Evolutionary conservation across 2,888 invertebrate species (phyloP).

Genomic region (Germaria angustata): DNA sequence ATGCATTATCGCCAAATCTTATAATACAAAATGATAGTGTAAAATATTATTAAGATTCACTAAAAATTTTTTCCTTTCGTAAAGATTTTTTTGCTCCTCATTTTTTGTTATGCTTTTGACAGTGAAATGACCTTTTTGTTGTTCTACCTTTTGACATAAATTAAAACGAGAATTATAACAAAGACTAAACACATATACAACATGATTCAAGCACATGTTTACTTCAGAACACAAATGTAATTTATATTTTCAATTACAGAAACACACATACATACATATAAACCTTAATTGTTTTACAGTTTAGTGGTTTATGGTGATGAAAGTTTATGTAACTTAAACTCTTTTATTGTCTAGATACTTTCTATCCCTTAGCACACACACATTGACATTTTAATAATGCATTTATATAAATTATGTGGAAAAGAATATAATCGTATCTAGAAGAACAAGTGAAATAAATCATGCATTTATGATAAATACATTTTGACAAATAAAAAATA

Average conservation of each 20-base stretch:
- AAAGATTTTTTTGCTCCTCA: not conserved
- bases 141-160: constrained; percentile 1
- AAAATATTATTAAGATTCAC: too few relatives aligned
- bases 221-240: not conserved
- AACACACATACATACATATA: not conserved
- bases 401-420: not conserved
- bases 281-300: constrained; percentile 21
- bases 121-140: constrained; percentile 35
- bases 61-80: not conserved
- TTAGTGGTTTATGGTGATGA: constrained; percentile 51
- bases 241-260: not conserved
- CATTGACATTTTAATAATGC: constrained; percentile 13
- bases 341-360: constrained; percentile 20
- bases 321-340: constrained; percentile 10
- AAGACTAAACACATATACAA: not conserved
- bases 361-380: not conserved
- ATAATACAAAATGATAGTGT: too few relatives aligned
- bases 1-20: too few relatives aligned
- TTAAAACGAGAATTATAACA: not conserved
- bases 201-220: not conserved
- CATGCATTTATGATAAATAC: constrained; percentile 28
- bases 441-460: constrained; percentile 2
- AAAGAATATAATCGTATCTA: not conserved
- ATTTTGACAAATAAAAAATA: constrained; percentile 19
- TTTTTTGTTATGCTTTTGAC: constrained; percentile 34